Conservation (phyloP, 2,113 vertebrate genomes). For the Ceratotherium simum region DNA sequence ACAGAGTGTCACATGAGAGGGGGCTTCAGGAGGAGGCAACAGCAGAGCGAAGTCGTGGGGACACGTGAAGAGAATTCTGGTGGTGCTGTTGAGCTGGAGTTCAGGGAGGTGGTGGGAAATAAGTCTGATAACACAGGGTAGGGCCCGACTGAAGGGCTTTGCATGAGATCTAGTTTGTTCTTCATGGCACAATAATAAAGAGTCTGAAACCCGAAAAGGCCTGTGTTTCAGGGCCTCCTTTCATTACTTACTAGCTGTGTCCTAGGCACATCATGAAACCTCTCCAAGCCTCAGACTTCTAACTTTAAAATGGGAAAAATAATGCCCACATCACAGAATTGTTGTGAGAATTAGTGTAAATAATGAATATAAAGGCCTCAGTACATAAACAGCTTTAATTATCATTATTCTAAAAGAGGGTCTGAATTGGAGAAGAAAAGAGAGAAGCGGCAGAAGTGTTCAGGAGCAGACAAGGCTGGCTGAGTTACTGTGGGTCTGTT, state of each 20-base stretch:
- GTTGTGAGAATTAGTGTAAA: not conserved
- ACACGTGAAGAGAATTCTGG: not conserved
- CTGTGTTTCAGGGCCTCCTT: not conserved
- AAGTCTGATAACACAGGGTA: not conserved
- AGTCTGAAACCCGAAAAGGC: not conserved
- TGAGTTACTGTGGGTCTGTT: not conserved
- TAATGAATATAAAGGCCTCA: not conserved
- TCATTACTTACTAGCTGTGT: not conserved
- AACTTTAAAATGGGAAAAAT: not conserved
- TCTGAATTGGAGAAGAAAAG: not conserved
- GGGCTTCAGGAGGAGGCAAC: too few species aligned
- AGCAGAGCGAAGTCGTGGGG: not conserved
- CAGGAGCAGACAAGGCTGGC: not conserved
- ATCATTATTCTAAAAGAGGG: not conserved
- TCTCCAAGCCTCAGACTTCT: not conserved
- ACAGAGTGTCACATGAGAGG: too few species aligned
- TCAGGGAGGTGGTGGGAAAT: not conserved
- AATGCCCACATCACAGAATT: not conserved
- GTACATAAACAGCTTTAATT: not conserved
- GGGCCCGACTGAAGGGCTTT: not conserved
- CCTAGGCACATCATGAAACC: not conserved
- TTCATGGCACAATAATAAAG: not conserved
- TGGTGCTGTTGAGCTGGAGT: not conserved
- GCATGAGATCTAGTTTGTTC: not conserved
- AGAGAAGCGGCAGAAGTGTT: not conserved